phyloP scores from a whole-genome alignment of 1,140 invertebrate genomes.

The Onthophagus taurus region DNA sequence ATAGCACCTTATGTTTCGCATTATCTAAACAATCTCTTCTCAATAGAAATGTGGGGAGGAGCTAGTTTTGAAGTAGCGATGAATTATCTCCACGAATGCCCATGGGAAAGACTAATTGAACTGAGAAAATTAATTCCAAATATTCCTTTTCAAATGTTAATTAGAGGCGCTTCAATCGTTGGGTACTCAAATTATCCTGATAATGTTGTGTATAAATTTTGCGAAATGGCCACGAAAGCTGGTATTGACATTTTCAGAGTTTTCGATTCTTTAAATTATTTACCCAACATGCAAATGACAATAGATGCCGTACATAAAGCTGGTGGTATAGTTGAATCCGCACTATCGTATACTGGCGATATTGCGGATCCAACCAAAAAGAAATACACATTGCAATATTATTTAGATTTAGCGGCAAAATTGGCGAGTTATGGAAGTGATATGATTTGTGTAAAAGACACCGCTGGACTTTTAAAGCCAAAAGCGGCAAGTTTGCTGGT shows the following conservation, averaged over 20 bases:
- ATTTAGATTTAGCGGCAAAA: neutral
- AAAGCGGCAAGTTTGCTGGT: neutral
- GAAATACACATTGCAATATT: neutral
- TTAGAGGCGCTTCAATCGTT: conserved; percentile 62
- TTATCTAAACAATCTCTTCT: conserved; percentile 45
- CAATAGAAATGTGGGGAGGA: conserved; percentile 63
- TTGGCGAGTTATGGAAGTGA: neutral
- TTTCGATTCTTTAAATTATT: conserved; percentile 55
- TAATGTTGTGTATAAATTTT: conserved; percentile 44
- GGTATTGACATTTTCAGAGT: conserved; percentile 57
- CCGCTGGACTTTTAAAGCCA: neutral
- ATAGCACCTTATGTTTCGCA: conserved; percentile 59
- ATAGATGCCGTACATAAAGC: conserved; percentile 55
- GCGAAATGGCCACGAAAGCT: conserved; percentile 6
- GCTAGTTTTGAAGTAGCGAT: conserved; percentile 66
- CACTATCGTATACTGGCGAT: too few species aligned
- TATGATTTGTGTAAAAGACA: neutral
- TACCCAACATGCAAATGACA: conserved; percentile 52
- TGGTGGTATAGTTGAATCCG: neutral
- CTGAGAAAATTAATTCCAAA: conserved; percentile 56
- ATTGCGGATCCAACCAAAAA: neutral
- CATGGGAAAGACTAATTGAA: conserved; percentile 55
- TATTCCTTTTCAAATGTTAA: conserved; percentile 66
- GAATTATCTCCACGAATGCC: conserved; percentile 63
- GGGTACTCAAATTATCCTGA: conserved; percentile 67